Conservation (phyloP, 1,140 invertebrate genomes). For the Charaxes varanes region DNA sequence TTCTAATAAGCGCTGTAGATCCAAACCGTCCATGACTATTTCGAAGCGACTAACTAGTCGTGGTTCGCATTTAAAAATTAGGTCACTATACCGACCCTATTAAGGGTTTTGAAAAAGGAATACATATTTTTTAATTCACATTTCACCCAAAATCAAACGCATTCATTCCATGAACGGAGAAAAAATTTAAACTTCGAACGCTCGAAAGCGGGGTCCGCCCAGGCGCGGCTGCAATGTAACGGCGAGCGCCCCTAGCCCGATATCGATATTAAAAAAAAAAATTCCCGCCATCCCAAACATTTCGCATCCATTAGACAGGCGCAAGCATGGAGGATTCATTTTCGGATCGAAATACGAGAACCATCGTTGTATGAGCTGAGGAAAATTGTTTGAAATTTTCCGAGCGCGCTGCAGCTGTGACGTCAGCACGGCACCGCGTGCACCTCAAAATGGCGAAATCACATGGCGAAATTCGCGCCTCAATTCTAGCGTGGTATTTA, state of each 20-base stretch:
- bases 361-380: conserved; percentile 15
- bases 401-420: conserved; percentile 37
- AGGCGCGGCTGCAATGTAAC: conserved; percentile 32
- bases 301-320: conserved; percentile 40
- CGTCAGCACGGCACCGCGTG: conserved; percentile 25
- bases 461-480: conserved; percentile 6
- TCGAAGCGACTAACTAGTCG: conserved; percentile 1
- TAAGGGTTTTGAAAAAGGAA: no score
- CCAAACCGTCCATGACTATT: conserved; percentile 5
- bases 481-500: conserved; percentile 6
- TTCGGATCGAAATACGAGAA: conserved; percentile 20
- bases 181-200: no score
- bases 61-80: no score
- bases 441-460: conserved; percentile 7
- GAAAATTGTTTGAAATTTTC: conserved; percentile 65
- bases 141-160: no score
- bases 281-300: conserved; percentile 30
- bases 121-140: no score
- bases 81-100: no score
- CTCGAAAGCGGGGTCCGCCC: conserved; percentile 30
- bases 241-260: conserved; percentile 39
- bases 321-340: conserved; percentile 34
- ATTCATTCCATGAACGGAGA: no score
- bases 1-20: conserved; percentile 3
- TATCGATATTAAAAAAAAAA: conserved; percentile 40